Conservation (phyloP, 1,140 invertebrate genomes). For the Nasonia giraulti region DNA sequence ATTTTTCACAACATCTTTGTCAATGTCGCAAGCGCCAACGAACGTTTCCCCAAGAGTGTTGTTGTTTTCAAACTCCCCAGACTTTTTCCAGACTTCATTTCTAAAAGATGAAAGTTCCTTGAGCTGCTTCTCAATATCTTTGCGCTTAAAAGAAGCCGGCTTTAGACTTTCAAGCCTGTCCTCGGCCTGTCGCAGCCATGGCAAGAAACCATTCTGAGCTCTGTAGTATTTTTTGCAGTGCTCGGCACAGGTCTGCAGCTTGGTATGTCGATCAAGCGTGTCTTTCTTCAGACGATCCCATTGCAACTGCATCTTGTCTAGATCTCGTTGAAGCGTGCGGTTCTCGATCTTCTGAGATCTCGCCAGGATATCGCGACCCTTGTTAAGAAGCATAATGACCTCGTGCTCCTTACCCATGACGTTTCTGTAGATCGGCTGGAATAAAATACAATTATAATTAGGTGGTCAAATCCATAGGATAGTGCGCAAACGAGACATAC, state of each 20-base stretch:
- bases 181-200: slow-evolving; percentile 92
- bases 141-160: slow-evolving; percentile 87
- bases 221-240: slow-evolving; percentile 93
- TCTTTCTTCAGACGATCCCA: slow-evolving; percentile 94
- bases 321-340: slow-evolving; percentile 79
- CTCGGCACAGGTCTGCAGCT: slow-evolving; percentile 91
- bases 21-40: slow-evolving; percentile 88
- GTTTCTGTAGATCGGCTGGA: slow-evolving; percentile 87
- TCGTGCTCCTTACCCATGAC: slow-evolving; percentile 93
- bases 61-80: slow-evolving; percentile 93
- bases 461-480: not conserved
- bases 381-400: slow-evolving; percentile 94
- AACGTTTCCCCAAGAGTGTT: slow-evolving; percentile 90
- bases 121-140: slow-evolving; percentile 91
- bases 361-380: slow-evolving; percentile 85
- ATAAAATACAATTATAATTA: slow-evolving; percentile 18
- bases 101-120: slow-evolving; percentile 92
- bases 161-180: slow-evolving; percentile 87
- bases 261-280: slow-evolving; percentile 87
- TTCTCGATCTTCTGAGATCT: slow-evolving; percentile 77
- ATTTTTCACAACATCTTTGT: slow-evolving; percentile 90
- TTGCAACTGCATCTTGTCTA: slow-evolving; percentile 90
- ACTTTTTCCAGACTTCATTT: slow-evolving; percentile 94
- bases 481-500: slow-evolving; percentile 58
- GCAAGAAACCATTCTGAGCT: slow-evolving; percentile 88